Percentiles rank a stretch among this genome's conserved stretches.
Conservation (phyloP, 1,140 invertebrate species). For the Brachionus sp. region DNA sequence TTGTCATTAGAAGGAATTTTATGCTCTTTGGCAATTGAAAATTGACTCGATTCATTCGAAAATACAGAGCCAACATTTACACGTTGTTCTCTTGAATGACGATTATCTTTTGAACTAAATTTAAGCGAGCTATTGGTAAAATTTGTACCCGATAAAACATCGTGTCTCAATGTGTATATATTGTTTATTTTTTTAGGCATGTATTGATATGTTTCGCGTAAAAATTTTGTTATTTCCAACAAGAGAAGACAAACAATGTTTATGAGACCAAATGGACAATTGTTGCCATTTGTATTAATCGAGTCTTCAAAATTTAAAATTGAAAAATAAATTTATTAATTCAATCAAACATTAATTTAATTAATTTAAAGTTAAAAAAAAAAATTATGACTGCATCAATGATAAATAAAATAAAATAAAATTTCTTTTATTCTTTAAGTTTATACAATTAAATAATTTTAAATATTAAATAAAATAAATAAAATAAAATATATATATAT, state of each 20-base stretch:
- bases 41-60: slow-evolving; percentile 8
- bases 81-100: background rate
- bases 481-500: too few species aligned
- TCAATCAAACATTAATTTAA: too few species aligned
- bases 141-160: slow-evolving; percentile 48
- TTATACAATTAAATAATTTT: too few species aligned
- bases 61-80: background rate
- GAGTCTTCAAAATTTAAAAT: slow-evolving; percentile 67
- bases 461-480: too few species aligned
- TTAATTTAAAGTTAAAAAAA: background rate
- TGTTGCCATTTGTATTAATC: slow-evolving; percentile 75
- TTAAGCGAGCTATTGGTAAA: slow-evolving; percentile 53
- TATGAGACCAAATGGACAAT: slow-evolving; percentile 84
- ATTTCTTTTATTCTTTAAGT: too few species aligned
- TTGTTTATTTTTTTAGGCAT: slow-evolving; percentile 58
- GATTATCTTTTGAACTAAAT: slow-evolving; percentile 58
- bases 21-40: background rate
- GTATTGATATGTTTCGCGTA: slow-evolving; percentile 85
- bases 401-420: too few species aligned
- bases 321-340: too few species aligned
- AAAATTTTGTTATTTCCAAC: slow-evolving; percentile 91
- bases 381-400: background rate
- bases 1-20: background rate
- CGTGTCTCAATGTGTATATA: slow-evolving; percentile 48
- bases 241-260: slow-evolving; percentile 86